phyloP scores from a whole-genome alignment of 2,113 vertebrate genomes.

The Poicephalus meyeri region DNA sequence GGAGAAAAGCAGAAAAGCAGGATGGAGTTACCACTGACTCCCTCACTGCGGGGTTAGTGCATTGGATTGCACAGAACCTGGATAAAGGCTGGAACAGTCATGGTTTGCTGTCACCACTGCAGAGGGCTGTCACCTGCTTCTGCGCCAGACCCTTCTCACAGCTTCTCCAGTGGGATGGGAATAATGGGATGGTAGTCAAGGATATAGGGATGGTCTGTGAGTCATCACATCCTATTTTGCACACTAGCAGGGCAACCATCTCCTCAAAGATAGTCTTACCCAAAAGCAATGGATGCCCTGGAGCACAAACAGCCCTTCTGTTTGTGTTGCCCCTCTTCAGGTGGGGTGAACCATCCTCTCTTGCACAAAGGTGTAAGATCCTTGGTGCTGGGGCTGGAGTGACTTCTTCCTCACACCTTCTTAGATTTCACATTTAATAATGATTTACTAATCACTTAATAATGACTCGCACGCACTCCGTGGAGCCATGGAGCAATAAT shows the following conservation, averaged over 20 bases:
- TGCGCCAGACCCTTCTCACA: not conserved
- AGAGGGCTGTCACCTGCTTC: not conserved
- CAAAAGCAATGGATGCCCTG: not conserved
- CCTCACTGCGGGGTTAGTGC: rapidly evolving
- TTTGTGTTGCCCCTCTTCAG: not conserved
- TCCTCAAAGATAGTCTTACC: not conserved
- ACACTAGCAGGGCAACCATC: not conserved
- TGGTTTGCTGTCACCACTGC: not conserved
- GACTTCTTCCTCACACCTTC: not conserved
- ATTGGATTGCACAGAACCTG: not conserved
- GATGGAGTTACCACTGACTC: rapidly evolving
- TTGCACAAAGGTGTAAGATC: too few relatives aligned
- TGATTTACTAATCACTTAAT: not conserved
- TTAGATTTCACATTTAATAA: not conserved
- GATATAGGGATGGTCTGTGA: not conserved
- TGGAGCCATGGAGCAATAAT: not conserved
- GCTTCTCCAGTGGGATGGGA: not conserved
- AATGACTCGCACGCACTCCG: rapidly evolving
- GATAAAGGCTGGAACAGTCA: not conserved
- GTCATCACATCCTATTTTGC: not conserved
- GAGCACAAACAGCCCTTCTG: not conserved
- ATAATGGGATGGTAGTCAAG: rapidly evolving
- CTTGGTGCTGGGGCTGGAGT: not conserved
- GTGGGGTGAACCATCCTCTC: not conserved
- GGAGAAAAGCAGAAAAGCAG: not conserved